Conservation (phyloP, 2,113 vertebrate species). For the Engraulis encrasicolus region DNA sequence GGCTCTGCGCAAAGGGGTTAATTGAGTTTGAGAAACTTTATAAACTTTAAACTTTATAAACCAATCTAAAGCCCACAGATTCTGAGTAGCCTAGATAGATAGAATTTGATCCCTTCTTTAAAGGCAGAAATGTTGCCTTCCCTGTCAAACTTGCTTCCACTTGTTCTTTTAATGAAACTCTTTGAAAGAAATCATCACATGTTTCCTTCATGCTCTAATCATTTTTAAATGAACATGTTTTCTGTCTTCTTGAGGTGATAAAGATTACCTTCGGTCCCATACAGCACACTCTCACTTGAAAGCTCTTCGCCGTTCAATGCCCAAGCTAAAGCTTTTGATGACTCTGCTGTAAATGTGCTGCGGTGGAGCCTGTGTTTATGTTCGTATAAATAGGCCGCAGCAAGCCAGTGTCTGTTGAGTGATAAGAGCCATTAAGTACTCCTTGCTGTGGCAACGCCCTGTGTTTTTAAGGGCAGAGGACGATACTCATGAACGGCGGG, state of each 20-base stretch:
- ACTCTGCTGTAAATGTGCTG: background rate
- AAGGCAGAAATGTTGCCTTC: background rate
- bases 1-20: no score
- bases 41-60: background rate
- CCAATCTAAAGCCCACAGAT: background rate
- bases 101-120: background rate
- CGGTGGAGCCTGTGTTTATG: background rate
- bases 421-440: conserved; percentile 16
- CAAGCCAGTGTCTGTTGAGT: background rate
- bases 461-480: background rate
- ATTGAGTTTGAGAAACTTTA: background rate
- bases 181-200: background rate
- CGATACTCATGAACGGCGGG: no score
- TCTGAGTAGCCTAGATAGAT: background rate
- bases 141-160: background rate
- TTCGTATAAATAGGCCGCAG: background rate
- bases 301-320: background rate
- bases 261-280: background rate
- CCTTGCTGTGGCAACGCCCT: background rate
- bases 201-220: background rate
- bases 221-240: background rate
- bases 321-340: background rate
- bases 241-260: background rate
- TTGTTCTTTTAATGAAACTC: background rate
- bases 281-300: background rate